Percentiles rank a stretch among this genome's conserved stretches.
Evolutionary conservation across 2,797 vertebrate genomes (phyloP).

Genomic region (Yasuhikotakia modesta): DNA sequence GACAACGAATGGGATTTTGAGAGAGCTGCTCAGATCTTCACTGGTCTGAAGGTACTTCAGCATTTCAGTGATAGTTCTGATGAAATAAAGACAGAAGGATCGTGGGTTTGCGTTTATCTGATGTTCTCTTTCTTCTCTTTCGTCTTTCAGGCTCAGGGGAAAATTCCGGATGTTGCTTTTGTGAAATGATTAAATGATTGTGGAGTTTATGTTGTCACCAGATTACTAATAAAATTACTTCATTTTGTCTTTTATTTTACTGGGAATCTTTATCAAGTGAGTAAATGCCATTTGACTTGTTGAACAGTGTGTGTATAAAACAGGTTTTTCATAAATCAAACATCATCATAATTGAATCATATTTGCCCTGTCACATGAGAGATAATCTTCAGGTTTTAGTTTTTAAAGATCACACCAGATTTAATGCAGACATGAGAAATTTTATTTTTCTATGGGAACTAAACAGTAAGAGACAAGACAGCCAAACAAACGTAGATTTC

Average conservation of each 20-base stretch:
- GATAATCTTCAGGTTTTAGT: neutral
- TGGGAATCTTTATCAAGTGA: neutral
- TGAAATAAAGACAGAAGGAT: neutral
- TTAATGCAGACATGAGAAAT: neutral
- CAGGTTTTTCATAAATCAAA: neutral
- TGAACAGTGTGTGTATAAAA: neutral
- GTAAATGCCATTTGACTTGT: neutral
- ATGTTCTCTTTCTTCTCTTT: neutral
- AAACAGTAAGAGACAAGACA: neutral
- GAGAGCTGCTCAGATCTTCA: conserved; percentile 84
- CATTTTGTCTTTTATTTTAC: neutral
- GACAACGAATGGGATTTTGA: conserved; percentile 92
- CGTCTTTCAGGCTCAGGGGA: conserved; percentile 84
- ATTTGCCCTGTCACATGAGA: neutral
- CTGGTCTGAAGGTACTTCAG: conserved; percentile 84
- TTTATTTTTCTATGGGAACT: conserved; percentile 29
- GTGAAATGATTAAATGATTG: conserved; percentile 76
- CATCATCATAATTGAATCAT: neutral
- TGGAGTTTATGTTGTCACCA: conserved; percentile 30
- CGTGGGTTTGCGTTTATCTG: neutral
- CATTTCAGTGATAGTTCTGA: neutral
- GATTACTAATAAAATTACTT: conserved; percentile 17
- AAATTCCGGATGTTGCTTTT: conserved; percentile 89
- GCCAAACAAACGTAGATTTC: neutral
- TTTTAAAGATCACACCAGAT: neutral